Evolutionary conservation across 1,140 invertebrate genomes (phyloP), one percentile per base, ranked within the genome.

Genomic region (Achroia grisella): DNA sequence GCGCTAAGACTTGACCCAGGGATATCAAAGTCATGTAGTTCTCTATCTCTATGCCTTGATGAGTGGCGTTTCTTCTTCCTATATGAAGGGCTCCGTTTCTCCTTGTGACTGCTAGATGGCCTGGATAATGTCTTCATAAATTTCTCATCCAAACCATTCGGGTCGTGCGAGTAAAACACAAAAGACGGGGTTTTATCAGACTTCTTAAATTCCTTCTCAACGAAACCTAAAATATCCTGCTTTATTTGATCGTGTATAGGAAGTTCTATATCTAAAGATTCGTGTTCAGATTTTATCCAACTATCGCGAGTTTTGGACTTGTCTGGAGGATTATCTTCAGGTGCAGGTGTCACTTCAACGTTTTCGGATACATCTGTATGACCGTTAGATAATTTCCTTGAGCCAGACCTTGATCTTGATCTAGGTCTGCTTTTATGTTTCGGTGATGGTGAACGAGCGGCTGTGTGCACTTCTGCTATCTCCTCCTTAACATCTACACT

Each of bases 131-230:
- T 74, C 45, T 84, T 86, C 66, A 78, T 74, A 41, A 73, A 75
- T 42, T 81, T 75, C 34, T 86, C 85, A 51, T 87, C 86, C 33
- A 83, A 72, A 10, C 78, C 78, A 56, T 73, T 86, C 6, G 85
- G 82, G 47, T 86, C 81, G 45, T 86, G 85, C 1, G 83, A 86
- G 57, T 86, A 87, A 41, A 87, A 81, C 1, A 86, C 81, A 56
- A 82, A 80, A 3, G 83, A 81, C 0, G 84, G 82, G 58, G 77
- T 80, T 51, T 86, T 86, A 47, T 87, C 84, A 4, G 84, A 79
- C 45, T 86, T 88, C 47, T 87, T 88, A 45, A 89, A 88, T 75
- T 90, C 89, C 27, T 88, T 87, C 60, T 89, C 89, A 36, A 89
- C 88, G 55, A 89, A 86, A 27, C 86, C 87, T 31, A 89, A 52